Evolutionary conservation across 2,888 invertebrate genomes (phyloP).

Genomic region (Eilema sororculum): DNA sequence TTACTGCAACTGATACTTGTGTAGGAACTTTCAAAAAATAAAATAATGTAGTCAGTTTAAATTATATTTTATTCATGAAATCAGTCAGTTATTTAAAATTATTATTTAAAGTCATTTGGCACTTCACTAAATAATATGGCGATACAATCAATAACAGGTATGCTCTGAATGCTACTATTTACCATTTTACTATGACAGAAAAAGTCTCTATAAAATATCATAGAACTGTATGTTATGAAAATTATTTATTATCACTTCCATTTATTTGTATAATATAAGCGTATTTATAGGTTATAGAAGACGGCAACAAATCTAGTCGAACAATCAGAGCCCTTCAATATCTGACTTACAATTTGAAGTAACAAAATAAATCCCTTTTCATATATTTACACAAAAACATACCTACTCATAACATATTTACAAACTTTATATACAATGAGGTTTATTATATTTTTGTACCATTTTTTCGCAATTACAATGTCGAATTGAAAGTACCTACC

Average conservation of each 20-base stretch:
- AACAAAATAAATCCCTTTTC: conserved; percentile 30
- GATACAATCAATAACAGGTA: conserved; percentile 54
- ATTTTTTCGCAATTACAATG: conserved; percentile 1
- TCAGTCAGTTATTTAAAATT: conserved; percentile 84
- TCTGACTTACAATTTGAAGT: conserved; percentile 44
- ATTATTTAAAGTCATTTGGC: conserved; percentile 83
- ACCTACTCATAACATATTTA: conserved; percentile 44
- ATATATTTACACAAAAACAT: conserved; percentile 45
- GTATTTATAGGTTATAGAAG: conserved; percentile 43
- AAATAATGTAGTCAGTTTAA: conserved; percentile 44
- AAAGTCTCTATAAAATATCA: conserved; percentile 30
- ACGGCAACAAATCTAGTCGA: conserved; percentile 19
- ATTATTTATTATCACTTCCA: conserved; percentile 44
- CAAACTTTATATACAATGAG: conserved; percentile 53
- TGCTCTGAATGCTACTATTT: conserved; percentile 52
- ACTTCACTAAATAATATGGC: conserved; percentile 85
- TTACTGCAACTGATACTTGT: neutral
- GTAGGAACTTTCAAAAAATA: neutral
- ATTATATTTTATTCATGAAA: conserved; percentile 67
- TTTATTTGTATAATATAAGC: conserved; percentile 45
- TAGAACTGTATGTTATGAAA: conserved; percentile 13
- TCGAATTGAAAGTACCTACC: conserved; percentile 1
- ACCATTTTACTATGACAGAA: conserved; percentile 31
- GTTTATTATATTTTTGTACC: conserved; percentile 28
- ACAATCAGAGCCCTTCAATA: conserved; percentile 47